Base-by-base conservation (phyloP, 2,797 vertebrate genomes). In the Sylvilagus floridanus region DNA sequence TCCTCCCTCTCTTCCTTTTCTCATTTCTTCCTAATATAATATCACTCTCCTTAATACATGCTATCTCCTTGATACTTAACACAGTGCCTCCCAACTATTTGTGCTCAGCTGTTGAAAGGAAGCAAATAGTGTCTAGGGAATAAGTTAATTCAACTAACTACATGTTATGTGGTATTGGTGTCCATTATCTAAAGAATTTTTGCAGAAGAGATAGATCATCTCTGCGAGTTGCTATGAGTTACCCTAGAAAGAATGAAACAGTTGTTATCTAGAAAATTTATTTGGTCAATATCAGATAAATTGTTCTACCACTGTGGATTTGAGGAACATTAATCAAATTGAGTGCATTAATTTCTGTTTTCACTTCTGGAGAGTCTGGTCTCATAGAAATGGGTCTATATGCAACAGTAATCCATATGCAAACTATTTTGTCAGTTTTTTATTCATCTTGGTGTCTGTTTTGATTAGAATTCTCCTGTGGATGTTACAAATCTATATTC, bases 71-170 rank as follows among this genome's bases (percentile, higher is more conserved):
- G 81, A 68, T n/a, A 5, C 26, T 13, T 77, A 50, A 30, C 72
- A 63, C 24, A 68, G n/a, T 90, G 66, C 63, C 30, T 35, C 47
- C 19, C 52, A 71, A 37, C 1, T 60, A 14, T 28, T 76, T 57
- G 19, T 71, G 19, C 37, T 91, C 54, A 92, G 60, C 81, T 84
- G 37, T 87, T 93, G 63, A 81, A 90, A 88, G 63, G 42, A 90
- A 88, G 86, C 11, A 68, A 85, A 72, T 19, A 63, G 21, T 62
- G 73, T 86, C 32, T 75, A 73, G 60, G 1, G 1, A 9, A 83
- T 91, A 83, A 77, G 83, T 89, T 73, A 63, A 12, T 86, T 93
- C 71, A 91, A 32, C 57, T 71, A 35, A n/a, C 76, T 90, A 7
- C 7, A 17, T 90, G 66, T 14, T 62, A 4, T 76, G 47, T 79